Percentiles rank a stretch among this genome's conserved stretches.
phyloP scores from a whole-genome alignment of 2,888 invertebrate genomes.

The Drosophila parthenogenetica region DNA sequence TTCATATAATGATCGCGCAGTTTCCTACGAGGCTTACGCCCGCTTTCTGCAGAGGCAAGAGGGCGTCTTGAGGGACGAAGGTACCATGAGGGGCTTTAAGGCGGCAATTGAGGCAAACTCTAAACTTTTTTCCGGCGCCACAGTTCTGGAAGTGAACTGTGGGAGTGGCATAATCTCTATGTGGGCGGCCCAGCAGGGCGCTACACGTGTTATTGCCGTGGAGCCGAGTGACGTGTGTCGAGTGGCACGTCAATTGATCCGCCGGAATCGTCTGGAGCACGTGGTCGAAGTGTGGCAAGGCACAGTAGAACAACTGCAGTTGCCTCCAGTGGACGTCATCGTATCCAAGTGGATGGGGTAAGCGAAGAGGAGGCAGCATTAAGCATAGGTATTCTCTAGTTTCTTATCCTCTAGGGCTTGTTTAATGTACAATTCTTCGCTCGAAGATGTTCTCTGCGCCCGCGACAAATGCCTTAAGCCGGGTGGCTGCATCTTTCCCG shows the following conservation, averaged over 20 bases:
- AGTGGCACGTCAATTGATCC: slow-evolving; percentile 43
- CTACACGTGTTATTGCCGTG: slow-evolving; percentile 40
- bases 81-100: slow-evolving; percentile 39
- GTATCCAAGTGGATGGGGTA: slow-evolving; percentile 65
- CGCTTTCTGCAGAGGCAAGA: slow-evolving; percentile 38
- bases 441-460: slow-evolving; percentile 51
- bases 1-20: background rate
- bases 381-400: background rate
- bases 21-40: slow-evolving; percentile 23
- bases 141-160: slow-evolving; percentile 52
- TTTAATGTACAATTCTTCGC: slow-evolving; percentile 40
- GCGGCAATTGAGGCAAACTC: slow-evolving; percentile 38
- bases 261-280: slow-evolving; percentile 31
- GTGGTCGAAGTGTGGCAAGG: slow-evolving; percentile 50
- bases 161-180: slow-evolving; percentile 50
- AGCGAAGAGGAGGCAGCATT: background rate
- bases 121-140: slow-evolving; percentile 33
- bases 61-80: slow-evolving; percentile 23
- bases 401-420: slow-evolving; percentile 37
- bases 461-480: slow-evolving; percentile 54
- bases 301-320: slow-evolving; percentile 29
- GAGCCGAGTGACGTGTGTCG: slow-evolving; percentile 38
- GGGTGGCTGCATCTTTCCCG: slow-evolving; percentile 49
- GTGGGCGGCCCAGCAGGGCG: slow-evolving; percentile 54
- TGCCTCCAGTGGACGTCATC: slow-evolving; percentile 53